Evolutionary conservation across 2,113 vertebrate genomes (phyloP).

Genomic region (Pantherophis guttatus): DNA sequence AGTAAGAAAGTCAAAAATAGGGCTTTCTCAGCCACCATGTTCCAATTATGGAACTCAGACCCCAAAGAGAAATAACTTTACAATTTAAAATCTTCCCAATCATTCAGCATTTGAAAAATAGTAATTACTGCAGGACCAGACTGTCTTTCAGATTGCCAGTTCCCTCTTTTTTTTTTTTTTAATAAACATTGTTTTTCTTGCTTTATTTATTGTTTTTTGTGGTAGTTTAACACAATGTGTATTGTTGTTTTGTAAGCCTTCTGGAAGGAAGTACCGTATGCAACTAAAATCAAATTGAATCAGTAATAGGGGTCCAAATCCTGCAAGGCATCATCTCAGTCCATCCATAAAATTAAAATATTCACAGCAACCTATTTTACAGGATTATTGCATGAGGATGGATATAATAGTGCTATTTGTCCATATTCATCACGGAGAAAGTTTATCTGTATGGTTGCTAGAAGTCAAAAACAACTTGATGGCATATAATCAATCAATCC

Average conservation of each 20-base stretch:
- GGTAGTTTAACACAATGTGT: neutral
- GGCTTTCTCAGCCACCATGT: neutral
- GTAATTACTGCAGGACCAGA: neutral
- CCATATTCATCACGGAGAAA: neutral
- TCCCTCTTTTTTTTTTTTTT: neutral
- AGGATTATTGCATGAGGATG: neutral
- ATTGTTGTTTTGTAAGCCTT: neutral
- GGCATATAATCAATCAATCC: neutral
- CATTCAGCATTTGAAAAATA: neutral
- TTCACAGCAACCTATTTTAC: neutral
- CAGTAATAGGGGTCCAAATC: neutral
- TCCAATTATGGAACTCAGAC: neutral
- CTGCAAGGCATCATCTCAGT: neutral
- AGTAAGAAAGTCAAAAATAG: neutral
- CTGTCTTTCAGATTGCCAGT: neutral
- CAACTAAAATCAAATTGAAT: neutral
- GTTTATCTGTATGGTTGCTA: neutral
- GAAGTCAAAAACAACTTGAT: neutral
- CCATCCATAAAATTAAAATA: neutral
- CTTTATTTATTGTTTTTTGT: neutral
- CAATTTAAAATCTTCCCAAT: neutral
- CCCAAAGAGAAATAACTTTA: neutral
- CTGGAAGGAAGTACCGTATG: neutral
- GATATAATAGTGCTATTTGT: neutral
- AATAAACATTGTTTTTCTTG: neutral